Evolutionary conservation across 2,113 vertebrate genomes (phyloP).

Genomic region (Bostrychus sinensis): DNA sequence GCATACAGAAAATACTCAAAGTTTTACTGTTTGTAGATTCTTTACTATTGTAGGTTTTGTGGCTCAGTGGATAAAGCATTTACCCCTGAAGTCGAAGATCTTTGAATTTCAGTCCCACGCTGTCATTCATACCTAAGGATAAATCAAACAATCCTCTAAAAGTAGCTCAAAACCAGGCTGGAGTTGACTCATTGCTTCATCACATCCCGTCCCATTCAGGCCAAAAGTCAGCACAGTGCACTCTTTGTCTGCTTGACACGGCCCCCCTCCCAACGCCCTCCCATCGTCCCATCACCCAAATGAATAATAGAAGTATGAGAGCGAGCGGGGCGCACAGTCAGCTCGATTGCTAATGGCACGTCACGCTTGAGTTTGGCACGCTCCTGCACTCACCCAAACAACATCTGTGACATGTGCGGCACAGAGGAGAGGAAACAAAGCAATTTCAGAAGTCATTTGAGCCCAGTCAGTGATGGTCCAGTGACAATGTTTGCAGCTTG

Average conservation of each 20-base stretch:
- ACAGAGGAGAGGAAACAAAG: constrained; percentile 62
- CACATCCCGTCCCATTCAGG: constrained; percentile 8
- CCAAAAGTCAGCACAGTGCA: constrained; percentile 16
- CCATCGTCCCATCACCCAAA: constrained; percentile 23
- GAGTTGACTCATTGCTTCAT: constrained; percentile 32
- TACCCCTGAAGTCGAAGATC: no score
- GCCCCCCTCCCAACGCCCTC: not conserved
- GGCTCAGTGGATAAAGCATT: no score
- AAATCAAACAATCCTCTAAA: not conserved
- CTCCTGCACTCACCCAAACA: constrained; percentile 52
- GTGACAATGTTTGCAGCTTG: constrained; percentile 52
- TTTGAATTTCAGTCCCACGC: no score
- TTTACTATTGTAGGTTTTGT: no score
- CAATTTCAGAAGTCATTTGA: constrained; percentile 75
- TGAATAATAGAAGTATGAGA: constrained; percentile 45
- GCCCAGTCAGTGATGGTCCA: constrained; percentile 67
- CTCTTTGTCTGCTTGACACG: constrained; percentile 12
- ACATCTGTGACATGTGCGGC: constrained; percentile 71
- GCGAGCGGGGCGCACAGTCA: constrained; percentile 49
- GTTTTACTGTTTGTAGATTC: no score
- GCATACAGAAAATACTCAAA: no score
- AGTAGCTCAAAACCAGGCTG: not conserved
- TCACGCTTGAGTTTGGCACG: constrained; percentile 59
- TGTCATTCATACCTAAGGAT: constrained; percentile 3
- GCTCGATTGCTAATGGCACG: constrained; percentile 67